phyloP scores from a whole-genome alignment of 2,113 vertebrate genomes.

The Nothocercus nigrocapillus region DNA sequence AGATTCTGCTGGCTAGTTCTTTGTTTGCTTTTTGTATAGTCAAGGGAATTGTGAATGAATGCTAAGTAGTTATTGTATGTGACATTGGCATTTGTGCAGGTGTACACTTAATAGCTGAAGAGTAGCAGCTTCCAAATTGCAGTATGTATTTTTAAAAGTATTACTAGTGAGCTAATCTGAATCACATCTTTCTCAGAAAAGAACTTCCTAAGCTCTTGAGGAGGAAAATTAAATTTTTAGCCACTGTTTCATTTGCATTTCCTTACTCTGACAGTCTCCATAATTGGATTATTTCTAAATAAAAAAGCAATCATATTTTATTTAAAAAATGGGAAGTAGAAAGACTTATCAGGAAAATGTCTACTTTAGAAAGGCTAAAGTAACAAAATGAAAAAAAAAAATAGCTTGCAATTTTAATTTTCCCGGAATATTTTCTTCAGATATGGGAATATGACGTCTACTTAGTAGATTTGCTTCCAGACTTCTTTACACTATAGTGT shows the following conservation, averaged over 20 bases:
- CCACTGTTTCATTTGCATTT: slow-evolving; percentile 35
- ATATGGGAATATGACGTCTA: background rate
- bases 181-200: slow-evolving; percentile 2
- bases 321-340: slow-evolving; percentile 11
- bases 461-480: background rate
- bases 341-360: background rate
- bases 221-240: slow-evolving; percentile 19
- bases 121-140: background rate
- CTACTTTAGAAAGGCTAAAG: background rate
- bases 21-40: background rate
- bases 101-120: background rate
- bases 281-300: slow-evolving; percentile 44
- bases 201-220: slow-evolving; percentile 8
- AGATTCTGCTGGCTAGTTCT: background rate
- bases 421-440: background rate
- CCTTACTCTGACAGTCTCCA: background rate
- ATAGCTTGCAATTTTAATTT: background rate
- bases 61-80: background rate
- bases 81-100: background rate
- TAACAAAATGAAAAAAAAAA: background rate
- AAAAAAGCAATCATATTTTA: slow-evolving; percentile 17
- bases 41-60: background rate
- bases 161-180: slow-evolving; percentile 8
- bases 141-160: slow-evolving; percentile 13
- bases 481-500: background rate